Base-by-base conservation (phyloP, 2,113 vertebrate genomes). In the Cyprinodon variegatus region DNA sequence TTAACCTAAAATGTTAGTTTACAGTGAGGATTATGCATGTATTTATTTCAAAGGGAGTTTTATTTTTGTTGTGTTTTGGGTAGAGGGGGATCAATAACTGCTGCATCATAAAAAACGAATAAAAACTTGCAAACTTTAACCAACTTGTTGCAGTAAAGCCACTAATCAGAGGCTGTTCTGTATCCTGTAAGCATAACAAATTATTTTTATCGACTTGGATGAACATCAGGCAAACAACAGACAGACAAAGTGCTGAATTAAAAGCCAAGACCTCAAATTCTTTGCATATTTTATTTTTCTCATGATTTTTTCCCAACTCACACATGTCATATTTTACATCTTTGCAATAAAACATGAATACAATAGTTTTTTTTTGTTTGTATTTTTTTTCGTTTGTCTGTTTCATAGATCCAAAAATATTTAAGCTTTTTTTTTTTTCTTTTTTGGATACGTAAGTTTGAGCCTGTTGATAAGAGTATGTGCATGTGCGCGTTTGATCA, bases 321-420 rank as follows among this genome's bases (percentile, higher is more conserved):
- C 96, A 97, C 95, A 96, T 96, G 95, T 97, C 96, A 95, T 98
- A 97, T 97, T 97, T 98, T 98, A 99, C 96, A 98, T 97, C 95
- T 98, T 97, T 97, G 97, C 96, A 97, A 97, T 96, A 97, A 98
- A 98, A 98, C 96, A 97, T 96, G 96, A 96, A 97, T 98, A 97
- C 96, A 96, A 97, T 96, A 97, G 96, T 96, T 96, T 95, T 96
- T 96, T 96, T 29, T 41, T 53, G 95, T 96, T 95, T 96, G 29
- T 96, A 97, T 96, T 96, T 96, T 95, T 96, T 96, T 96, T 29
- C 9, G 4, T 53, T 95, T 96, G 95, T 96, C 96, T 96, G 96
- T 97, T 98, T 96, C 95, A 96, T 97, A 97, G 96, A 97, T 96
- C 96, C 96, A 97, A 98, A 94, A 98, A 99, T 98, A 97, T 96